A percentile compares a stretch with the other conserved stretches of the same genome.
phyloP scores from a whole-genome alignment of 2,113 vertebrate species.

The Cygnus atratus region DNA sequence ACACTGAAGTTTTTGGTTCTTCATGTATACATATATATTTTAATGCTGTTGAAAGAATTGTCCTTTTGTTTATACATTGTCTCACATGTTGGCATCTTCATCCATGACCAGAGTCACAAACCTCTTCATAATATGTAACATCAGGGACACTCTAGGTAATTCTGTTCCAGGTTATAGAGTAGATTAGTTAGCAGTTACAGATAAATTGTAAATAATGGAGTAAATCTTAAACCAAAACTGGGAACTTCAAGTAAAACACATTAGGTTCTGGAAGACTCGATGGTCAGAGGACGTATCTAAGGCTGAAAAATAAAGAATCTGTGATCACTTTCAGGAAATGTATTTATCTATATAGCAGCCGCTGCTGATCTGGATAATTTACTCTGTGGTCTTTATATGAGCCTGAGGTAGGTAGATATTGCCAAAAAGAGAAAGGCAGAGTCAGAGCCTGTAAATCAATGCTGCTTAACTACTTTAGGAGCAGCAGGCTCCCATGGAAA shows the following conservation, averaged over 20 bases:
- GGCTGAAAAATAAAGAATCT: neutral
- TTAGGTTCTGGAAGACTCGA: neutral
- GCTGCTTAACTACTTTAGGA: slow-evolving; percentile 36
- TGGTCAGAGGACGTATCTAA: neutral
- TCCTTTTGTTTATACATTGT: neutral
- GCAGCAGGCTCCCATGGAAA: slow-evolving; percentile 1
- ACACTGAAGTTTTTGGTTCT: neutral
- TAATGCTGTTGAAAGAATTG: neutral
- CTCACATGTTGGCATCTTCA: neutral
- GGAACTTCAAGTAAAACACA: neutral
- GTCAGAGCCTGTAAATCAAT: slow-evolving; percentile 27
- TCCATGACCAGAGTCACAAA: neutral
- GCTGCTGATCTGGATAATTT: slow-evolving; percentile 12
- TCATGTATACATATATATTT: neutral
- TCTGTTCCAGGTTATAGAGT: neutral
- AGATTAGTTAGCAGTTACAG: neutral
- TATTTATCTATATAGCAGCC: slow-evolving; percentile 3
- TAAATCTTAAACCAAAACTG: neutral
- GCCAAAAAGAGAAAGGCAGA: slow-evolving; percentile 34
- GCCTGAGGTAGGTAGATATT: neutral
- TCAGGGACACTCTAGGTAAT: neutral
- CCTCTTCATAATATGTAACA: neutral
- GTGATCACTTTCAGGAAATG: neutral
- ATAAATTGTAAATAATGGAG: neutral
- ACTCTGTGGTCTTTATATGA: neutral